phyloP scores from a whole-genome alignment of 1,140 invertebrate species.

The Drosophila kanapiae region DNA sequence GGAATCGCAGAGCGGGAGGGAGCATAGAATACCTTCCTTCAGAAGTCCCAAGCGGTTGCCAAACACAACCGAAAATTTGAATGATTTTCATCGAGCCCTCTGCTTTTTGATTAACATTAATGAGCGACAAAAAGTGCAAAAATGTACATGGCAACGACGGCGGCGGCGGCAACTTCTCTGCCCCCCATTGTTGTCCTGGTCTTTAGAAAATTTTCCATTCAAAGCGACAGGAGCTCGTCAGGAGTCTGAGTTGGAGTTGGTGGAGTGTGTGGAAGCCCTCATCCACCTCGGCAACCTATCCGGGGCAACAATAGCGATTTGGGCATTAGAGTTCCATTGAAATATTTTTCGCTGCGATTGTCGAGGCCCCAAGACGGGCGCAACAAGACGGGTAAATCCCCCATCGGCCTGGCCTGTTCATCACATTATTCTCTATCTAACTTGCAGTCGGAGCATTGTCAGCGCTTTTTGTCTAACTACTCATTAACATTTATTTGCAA shows the following conservation, averaged over 20 bases:
- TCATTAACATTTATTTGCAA: slow-evolving; percentile 83
- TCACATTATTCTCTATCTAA: slow-evolving; percentile 59
- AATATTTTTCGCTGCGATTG: slow-evolving; percentile 69
- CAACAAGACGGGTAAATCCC: slow-evolving; percentile 35
- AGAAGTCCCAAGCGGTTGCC: slow-evolving; percentile 45
- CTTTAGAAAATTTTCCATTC: slow-evolving; percentile 67
- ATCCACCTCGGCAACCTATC: slow-evolving; percentile 35
- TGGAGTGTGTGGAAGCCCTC: slow-evolving; percentile 34
- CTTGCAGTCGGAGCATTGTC: slow-evolving; percentile 69
- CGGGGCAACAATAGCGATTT: slow-evolving; percentile 69
- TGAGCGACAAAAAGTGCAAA: slow-evolving; percentile 81
- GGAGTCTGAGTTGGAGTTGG: slow-evolving; percentile 13
- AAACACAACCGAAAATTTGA: slow-evolving; percentile 42
- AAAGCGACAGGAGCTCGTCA: slow-evolving; percentile 61
- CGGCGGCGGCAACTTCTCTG: slow-evolving; percentile 28
- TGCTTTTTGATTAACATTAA: slow-evolving; percentile 77
- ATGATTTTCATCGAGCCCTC: slow-evolving; percentile 50
- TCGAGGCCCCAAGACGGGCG: slow-evolving; percentile 39
- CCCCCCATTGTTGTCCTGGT: slow-evolving; percentile 50
- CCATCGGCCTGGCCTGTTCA: slow-evolving; percentile 48
- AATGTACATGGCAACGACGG: slow-evolving; percentile 73
- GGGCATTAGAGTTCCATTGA: slow-evolving; percentile 76
- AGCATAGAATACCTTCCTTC: slow-evolving; percentile 28
- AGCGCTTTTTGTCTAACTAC: slow-evolving; percentile 78
- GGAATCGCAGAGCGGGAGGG: neutral